A percentile compares a stretch with the other conserved stretches of the same genome.
These are phyloP conservation scores for Strigops habroptila DNA, from an alignment of 2,113 vertebrate species.

Conservation along the genomic window DNA sequence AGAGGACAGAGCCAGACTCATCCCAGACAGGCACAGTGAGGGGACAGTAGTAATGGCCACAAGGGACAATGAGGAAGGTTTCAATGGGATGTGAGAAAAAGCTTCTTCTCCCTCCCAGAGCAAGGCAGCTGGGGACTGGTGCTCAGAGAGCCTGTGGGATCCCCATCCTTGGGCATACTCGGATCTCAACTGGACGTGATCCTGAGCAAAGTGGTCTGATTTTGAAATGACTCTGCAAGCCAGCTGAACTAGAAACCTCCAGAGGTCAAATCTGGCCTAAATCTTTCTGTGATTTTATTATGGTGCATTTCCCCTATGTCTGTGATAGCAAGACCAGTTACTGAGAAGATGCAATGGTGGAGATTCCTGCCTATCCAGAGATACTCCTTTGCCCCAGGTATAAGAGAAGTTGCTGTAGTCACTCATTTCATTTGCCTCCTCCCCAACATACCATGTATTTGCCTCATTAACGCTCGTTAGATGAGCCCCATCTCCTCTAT, in stretches of 20 bases:
- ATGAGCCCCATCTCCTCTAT: neutral
- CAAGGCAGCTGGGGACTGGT: neutral
- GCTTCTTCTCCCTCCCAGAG: neutral
- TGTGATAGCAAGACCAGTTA: neutral
- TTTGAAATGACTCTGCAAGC: neutral
- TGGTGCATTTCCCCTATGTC: neutral
- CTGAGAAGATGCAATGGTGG: neutral
- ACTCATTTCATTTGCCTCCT: neutral
- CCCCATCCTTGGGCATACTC: neutral
- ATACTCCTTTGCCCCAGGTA: neutral
- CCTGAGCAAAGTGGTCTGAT: neutral
- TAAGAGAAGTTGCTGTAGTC: neutral
- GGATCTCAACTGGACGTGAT: neutral
- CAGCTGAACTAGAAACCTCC: neutral
- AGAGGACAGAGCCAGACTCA: neutral
- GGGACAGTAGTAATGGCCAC: rapidly evolving
- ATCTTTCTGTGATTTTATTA: neutral
- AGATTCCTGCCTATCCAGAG: neutral
- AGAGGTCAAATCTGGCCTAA: neutral
- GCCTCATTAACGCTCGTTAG: neutral
- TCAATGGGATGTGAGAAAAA: neutral
- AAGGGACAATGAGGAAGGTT: neutral
- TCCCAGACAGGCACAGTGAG: neutral
- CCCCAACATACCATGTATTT: neutral
- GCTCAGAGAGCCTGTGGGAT: neutral